These are phyloP conservation scores for Poeciliopsis turrubarensis DNA, from an alignment of 2,113 vertebrate genomes.

Conservation along the genomic window DNA sequence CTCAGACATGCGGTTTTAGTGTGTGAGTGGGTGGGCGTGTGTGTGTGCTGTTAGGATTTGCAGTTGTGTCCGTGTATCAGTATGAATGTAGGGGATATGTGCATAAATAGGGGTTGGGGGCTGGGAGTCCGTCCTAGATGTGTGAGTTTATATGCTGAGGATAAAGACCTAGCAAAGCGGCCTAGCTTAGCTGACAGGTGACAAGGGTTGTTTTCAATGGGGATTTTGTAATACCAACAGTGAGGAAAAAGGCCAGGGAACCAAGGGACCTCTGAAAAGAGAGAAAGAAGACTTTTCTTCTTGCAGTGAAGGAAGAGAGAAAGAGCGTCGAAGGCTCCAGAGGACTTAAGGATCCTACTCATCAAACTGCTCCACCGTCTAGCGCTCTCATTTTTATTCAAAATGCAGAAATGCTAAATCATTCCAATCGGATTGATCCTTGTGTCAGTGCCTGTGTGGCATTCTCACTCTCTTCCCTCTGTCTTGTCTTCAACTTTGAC, in stretches of 20 bases:
- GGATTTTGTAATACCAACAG: conserved; percentile 89
- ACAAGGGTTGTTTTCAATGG: conserved; percentile 86
- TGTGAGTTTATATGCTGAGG: conserved; percentile 79
- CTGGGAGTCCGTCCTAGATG: conserved; percentile 69
- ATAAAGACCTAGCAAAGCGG: conserved; percentile 86
- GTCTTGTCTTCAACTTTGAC: conserved; percentile 76
- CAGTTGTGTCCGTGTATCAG: conserved; percentile 69
- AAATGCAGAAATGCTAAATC: conserved; percentile 81
- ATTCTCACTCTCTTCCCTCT: conserved; percentile 72
- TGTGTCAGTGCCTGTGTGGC: conserved; percentile 82
- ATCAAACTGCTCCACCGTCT: conserved; percentile 82
- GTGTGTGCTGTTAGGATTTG: conserved; percentile 72
- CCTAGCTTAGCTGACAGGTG: conserved; percentile 87
- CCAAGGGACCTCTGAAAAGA: conserved; percentile 82
- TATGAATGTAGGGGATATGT: conserved; percentile 73
- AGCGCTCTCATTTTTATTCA: conserved; percentile 81
- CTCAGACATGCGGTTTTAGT: conserved; percentile 81
- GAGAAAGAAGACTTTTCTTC: conserved; percentile 83
- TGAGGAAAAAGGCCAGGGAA: conserved; percentile 78
- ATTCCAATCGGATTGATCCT: conserved; percentile 80
- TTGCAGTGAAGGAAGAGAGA: conserved; percentile 74
- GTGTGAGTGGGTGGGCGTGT: conserved; percentile 77
- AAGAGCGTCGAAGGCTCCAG: conserved; percentile 66
- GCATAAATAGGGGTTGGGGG: conserved; percentile 66
- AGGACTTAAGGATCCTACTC: conserved; percentile 77